phyloP scores from a whole-genome alignment of 2,113 vertebrate genomes.

The Corythoichthys haematopterus region DNA sequence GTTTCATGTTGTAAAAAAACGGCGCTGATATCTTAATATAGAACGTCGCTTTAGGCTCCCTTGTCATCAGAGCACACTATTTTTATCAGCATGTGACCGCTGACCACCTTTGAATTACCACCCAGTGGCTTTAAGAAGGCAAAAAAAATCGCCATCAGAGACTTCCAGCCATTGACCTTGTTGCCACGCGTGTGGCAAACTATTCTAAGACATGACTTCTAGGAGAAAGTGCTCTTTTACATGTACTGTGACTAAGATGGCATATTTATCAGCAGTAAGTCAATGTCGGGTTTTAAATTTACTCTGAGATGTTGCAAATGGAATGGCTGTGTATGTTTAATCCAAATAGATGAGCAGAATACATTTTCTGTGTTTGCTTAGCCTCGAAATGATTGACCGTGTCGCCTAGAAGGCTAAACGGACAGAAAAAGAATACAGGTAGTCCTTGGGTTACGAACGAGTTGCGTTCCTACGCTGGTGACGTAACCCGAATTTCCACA shows the following conservation, averaged over 20 bases:
- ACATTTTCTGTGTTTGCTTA: neutral
- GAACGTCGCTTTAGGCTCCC: constrained; percentile 10
- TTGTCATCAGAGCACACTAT: constrained; percentile 22
- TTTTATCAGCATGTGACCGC: constrained; percentile 37
- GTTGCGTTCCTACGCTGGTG: too few relatives aligned
- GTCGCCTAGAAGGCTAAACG: too few relatives aligned
- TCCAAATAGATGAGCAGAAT: neutral
- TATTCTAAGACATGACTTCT: neutral
- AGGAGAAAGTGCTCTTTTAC: neutral
- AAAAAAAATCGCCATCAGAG: constrained; percentile 22
- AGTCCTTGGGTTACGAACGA: too few relatives aligned
- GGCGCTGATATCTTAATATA: constrained; percentile 4
- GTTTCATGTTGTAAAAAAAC: constrained; percentile 3
- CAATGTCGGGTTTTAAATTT: neutral
- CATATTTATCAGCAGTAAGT: neutral
- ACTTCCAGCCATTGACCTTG: constrained; percentile 15
- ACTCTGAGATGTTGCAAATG: neutral
- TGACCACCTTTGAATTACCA: constrained; percentile 37
- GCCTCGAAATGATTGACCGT: neutral
- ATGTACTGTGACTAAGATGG: neutral
- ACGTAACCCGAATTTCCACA: too few relatives aligned
- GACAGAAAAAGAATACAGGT: too few relatives aligned
- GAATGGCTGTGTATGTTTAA: neutral
- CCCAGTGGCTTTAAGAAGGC: constrained; percentile 2
- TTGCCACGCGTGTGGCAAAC: constrained; percentile 8